These are phyloP conservation scores for Pseudotriccus pelzelni DNA, from an alignment of 2,797 vertebrate species.

Conservation along the genomic window DNA sequence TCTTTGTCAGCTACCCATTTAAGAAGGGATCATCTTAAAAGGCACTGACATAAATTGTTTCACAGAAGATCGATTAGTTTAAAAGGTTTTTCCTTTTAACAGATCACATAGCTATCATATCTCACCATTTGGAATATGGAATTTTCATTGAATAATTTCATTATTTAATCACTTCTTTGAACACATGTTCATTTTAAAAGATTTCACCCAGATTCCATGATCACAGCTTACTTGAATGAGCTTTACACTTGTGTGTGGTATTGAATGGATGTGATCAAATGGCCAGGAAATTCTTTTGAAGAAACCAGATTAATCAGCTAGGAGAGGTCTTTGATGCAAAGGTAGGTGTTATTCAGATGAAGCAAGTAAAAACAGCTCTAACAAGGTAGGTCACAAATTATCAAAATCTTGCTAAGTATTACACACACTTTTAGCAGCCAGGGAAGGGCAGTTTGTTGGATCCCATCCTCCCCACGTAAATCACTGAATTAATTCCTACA, in stretches of 20 bases:
- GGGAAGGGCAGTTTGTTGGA: not conserved
- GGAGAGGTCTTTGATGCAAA: not conserved
- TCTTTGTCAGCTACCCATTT: conserved; percentile 78
- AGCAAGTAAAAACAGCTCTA: not conserved
- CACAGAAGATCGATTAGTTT: conserved; percentile 77
- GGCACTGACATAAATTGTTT: conserved; percentile 80
- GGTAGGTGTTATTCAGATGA: not conserved
- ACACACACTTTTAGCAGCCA: not conserved
- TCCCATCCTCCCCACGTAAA: not conserved
- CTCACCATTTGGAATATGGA: conserved; percentile 68
- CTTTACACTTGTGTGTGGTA: not conserved
- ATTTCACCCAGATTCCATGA: conserved; percentile 23
- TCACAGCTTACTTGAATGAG: not conserved
- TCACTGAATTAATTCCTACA: not conserved
- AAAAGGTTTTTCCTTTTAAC: conserved; percentile 84
- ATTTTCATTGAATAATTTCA: conserved; percentile 71
- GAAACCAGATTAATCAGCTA: not conserved
- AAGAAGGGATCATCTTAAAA: conserved; percentile 80
- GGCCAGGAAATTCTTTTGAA: not conserved
- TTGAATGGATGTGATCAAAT: not conserved
- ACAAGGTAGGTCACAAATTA: not conserved
- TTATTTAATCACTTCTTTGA: conserved; percentile 67
- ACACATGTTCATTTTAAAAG: conserved; percentile 59
- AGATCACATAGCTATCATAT: conserved; percentile 80
- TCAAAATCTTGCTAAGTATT: not conserved